phyloP scores from a whole-genome alignment of 1,140 invertebrate species.

The Papilio helenus region DNA sequence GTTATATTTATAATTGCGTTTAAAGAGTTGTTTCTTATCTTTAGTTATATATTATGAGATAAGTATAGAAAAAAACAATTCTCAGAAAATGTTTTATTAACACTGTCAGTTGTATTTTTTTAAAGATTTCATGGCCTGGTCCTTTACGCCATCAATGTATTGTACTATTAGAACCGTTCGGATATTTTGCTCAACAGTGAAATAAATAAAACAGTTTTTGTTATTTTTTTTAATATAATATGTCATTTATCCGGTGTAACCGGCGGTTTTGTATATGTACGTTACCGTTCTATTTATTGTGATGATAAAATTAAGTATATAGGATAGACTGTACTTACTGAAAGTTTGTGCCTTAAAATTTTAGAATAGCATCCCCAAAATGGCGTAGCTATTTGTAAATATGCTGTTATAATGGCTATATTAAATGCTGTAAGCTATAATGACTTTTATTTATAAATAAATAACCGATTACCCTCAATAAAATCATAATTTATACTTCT shows the following conservation, averaged over 20 bases:
- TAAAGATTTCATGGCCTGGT: too few relatives aligned
- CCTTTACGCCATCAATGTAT: too few relatives aligned
- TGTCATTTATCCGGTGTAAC: conserved; percentile 16
- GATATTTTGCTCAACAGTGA: conserved; percentile 4
- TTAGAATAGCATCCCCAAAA: not conserved
- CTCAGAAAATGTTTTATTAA: not conserved
- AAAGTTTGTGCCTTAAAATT: conserved; percentile 55
- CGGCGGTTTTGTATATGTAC: conserved; percentile 19
- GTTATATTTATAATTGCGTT: not conserved
- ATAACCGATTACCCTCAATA: not conserved
- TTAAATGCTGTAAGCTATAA: conserved; percentile 36
- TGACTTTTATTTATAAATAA: not conserved
- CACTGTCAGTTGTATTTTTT: not conserved
- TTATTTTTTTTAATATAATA: conserved; percentile 7
- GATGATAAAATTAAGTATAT: conserved; percentile 51
- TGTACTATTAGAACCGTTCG: not conserved
- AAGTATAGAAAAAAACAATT: not conserved
- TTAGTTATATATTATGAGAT: not conserved
- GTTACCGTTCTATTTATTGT: conserved; percentile 69
- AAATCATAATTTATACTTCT: not conserved
- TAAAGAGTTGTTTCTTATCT: not conserved
- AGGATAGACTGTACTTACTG: conserved; percentile 51
- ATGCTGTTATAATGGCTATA: conserved; percentile 16
- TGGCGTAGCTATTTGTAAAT: conserved; percentile 52
- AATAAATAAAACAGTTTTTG: not conserved